A percentile compares a stretch with the other conserved stretches of the same genome.
These are phyloP conservation scores for Malaclemys terrapin DNA, from an alignment of 2,113 vertebrate genomes.

Conservation along the genomic window DNA sequence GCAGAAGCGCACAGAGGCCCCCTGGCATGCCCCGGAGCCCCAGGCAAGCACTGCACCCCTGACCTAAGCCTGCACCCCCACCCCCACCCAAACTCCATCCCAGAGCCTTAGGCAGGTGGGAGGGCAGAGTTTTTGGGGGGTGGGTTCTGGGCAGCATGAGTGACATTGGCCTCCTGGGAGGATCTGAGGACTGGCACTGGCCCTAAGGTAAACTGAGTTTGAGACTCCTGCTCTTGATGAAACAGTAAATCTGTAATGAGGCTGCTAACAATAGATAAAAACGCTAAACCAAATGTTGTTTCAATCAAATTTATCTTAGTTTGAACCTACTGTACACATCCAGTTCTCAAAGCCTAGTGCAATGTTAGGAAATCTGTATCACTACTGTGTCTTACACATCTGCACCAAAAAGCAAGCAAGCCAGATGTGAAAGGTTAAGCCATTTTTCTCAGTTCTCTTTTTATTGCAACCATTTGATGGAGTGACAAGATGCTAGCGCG, in stretches of 20 bases:
- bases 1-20: too few species aligned
- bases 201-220: too few species aligned
- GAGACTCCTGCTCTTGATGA: neutral
- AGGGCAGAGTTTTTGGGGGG: too few species aligned
- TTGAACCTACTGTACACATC: neutral
- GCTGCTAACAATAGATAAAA: neutral
- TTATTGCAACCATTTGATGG: neutral
- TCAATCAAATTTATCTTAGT: neutral
- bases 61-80: too few species aligned
- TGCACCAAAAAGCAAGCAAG: neutral
- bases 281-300: neutral
- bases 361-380: rapidly evolving
- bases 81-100: too few species aligned
- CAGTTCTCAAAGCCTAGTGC: neutral
- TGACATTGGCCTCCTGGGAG: too few species aligned
- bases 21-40: too few species aligned
- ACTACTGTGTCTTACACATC: neutral
- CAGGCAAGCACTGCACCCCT: too few species aligned
- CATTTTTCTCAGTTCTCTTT: neutral
- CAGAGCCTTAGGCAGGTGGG: too few species aligned
- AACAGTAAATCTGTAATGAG: neutral
- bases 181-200: too few species aligned
- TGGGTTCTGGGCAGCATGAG: too few species aligned
- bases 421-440: rapidly evolving
- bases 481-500: neutral